Evolutionary conservation across 2,113 vertebrate genomes (phyloP).

Genomic region (Labeo rohita): DNA sequence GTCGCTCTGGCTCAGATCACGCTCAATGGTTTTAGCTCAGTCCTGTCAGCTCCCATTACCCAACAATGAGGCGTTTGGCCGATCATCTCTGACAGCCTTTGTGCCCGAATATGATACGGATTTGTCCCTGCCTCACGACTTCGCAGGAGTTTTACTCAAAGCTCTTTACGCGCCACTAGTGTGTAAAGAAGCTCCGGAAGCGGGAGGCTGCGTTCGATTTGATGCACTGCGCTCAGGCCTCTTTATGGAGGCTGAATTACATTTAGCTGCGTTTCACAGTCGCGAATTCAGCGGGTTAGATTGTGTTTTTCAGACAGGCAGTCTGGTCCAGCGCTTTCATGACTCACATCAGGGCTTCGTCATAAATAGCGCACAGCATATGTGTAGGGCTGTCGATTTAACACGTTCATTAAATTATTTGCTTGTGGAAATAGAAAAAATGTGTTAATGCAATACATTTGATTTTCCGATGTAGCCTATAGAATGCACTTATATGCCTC

Average conservation of each 20-base stretch:
- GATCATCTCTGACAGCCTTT: constrained; percentile 51
- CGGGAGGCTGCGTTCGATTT: constrained; percentile 48
- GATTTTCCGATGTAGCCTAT: background rate
- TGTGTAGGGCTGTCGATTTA: background rate
- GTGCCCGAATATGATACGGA: constrained; percentile 42
- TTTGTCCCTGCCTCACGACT: constrained; percentile 22
- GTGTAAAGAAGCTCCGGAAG: constrained; percentile 43
- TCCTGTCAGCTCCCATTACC: constrained; percentile 50
- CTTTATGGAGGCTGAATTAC: constrained; percentile 45
- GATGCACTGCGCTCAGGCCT: constrained; percentile 42
- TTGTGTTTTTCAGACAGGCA: constrained; percentile 13
- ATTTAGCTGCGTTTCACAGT: constrained; percentile 50
- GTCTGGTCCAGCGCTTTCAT: background rate
- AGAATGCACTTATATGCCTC: background rate
- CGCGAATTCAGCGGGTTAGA: constrained; percentile 11
- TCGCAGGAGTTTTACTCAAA: constrained; percentile 45
- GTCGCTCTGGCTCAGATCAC: constrained; percentile 31
- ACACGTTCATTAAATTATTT: background rate
- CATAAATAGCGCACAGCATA: background rate
- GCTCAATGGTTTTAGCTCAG: constrained; percentile 42
- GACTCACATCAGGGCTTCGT: background rate
- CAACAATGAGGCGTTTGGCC: constrained; percentile 9
- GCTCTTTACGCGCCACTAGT: constrained; percentile 42
- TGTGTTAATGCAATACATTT: background rate
- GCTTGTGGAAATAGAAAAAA: background rate